These are phyloP conservation scores for Euphonia xanthogaster DNA, from an alignment of 2,797 vertebrate genomes.

Conservation along the genomic window DNA sequence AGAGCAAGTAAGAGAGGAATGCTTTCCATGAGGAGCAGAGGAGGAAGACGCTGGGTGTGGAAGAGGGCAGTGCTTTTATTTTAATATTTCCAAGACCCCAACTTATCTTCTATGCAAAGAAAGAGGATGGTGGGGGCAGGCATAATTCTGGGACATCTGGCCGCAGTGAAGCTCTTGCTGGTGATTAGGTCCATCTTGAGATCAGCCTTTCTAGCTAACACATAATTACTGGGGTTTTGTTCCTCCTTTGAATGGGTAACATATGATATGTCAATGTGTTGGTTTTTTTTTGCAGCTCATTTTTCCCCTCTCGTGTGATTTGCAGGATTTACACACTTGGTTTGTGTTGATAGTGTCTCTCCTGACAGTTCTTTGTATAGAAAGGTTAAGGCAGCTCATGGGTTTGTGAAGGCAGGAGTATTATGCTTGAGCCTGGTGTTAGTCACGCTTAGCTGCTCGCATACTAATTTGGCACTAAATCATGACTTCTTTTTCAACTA, in stretches of 20 bases:
- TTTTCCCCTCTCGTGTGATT: neutral
- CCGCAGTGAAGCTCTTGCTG: neutral
- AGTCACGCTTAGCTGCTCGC: neutral
- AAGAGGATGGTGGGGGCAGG: neutral
- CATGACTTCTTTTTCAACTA: neutral
- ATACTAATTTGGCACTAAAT: neutral
- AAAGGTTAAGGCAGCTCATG: neutral
- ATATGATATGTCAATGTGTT: neutral
- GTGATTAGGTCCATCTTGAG: neutral
- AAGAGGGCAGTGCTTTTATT: neutral
- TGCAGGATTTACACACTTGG: neutral
- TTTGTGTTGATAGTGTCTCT: neutral
- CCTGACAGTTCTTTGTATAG: neutral
- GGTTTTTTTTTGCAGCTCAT: neutral
- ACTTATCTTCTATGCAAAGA: neutral
- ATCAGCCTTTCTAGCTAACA: neutral
- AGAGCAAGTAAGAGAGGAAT: rapidly evolving
- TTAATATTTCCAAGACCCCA: neutral
- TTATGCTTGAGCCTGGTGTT: neutral
- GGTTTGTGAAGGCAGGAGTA: neutral
- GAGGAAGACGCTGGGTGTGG: neutral
- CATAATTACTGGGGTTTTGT: neutral
- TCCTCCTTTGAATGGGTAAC: neutral
- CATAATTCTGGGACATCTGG: neutral
- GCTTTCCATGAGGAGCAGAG: neutral